Evolutionary conservation across 2,797 vertebrate genomes (phyloP).

Genomic region (Notolabrus celidotus): DNA sequence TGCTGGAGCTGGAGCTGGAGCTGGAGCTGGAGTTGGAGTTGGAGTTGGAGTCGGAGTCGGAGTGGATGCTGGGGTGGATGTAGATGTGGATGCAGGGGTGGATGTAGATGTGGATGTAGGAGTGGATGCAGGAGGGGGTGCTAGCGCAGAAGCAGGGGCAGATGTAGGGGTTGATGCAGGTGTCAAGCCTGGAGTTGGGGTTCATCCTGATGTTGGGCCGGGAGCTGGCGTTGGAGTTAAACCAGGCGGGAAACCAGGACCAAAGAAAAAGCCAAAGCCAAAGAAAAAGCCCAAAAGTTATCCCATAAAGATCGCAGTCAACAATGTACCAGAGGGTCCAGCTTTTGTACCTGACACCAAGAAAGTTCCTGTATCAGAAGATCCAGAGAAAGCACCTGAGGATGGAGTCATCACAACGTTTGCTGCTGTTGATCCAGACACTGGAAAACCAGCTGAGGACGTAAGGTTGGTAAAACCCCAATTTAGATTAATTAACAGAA

Average conservation of each 20-base stretch:
- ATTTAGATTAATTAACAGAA: background rate
- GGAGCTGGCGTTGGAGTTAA: slow-evolving; percentile 1
- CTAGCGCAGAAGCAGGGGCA: slow-evolving; percentile 9
- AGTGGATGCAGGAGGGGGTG: background rate
- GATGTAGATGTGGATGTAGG: slow-evolving; percentile 30
- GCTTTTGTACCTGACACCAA: slow-evolving; percentile 83
- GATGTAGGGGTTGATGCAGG: background rate
- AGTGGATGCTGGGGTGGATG: background rate
- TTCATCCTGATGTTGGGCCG: background rate
- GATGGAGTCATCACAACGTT: slow-evolving; percentile 84
- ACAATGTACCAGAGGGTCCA: slow-evolving; percentile 88
- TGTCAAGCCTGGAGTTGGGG: accelerated
- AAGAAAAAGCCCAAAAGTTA: slow-evolving; percentile 66
- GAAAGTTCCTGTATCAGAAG: slow-evolving; percentile 84
- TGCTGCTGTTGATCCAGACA: slow-evolving; percentile 89
- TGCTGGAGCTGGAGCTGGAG: accelerated
- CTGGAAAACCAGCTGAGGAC: slow-evolving; percentile 81
- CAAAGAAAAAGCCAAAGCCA: slow-evolving; percentile 12
- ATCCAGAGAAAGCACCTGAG: slow-evolving; percentile 64
- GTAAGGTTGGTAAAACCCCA: slow-evolving; percentile 84
- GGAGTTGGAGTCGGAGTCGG: background rate
- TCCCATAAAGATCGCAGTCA: slow-evolving; percentile 89
- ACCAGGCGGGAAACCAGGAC: slow-evolving; percentile 27
- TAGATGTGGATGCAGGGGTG: background rate
- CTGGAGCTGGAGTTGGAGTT: accelerated